A percentile compares a stretch with the other conserved stretches of the same genome.
These are phyloP conservation scores for Drosophila melanogaster DNA, from an alignment of 1,140 invertebrate genomes.

Conservation along the genomic window DNA sequence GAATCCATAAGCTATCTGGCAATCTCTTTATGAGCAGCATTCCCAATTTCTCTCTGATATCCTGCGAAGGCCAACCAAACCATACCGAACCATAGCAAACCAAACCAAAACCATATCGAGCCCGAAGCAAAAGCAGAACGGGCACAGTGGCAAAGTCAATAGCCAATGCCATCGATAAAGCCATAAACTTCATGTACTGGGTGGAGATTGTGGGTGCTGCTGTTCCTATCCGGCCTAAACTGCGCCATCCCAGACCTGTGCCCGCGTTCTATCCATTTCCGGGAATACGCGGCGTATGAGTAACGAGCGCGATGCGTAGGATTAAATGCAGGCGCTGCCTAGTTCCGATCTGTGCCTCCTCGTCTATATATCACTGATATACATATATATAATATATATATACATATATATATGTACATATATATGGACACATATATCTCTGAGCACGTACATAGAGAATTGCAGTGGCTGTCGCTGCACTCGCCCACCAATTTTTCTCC, in stretches of 20 bases:
- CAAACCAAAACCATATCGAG: conserved; percentile 32
- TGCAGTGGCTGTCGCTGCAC: conserved; percentile 31
- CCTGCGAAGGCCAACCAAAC: conserved; percentile 19
- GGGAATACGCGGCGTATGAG: conserved; percentile 61
- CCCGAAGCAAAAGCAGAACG: conserved; percentile 34
- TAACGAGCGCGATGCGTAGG: conserved; percentile 67
- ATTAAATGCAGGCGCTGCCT: conserved; percentile 66
- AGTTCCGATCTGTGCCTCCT: conserved; percentile 43
- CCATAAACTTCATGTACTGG: conserved; percentile 58
- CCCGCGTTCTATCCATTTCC: not conserved
- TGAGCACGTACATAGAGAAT: conserved; percentile 11
- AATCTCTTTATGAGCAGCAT: conserved; percentile 56
- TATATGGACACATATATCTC: conserved; percentile 22
- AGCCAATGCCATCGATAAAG: conserved; percentile 79
- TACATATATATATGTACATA: conserved; percentile 10
- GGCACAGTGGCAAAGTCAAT: conserved; percentile 79
- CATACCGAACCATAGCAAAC: conserved; percentile 7
- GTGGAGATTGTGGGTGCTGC: conserved; percentile 28
- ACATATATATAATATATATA: too few species aligned
- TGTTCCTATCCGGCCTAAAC: conserved; percentile 57
- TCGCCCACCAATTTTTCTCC: conserved; percentile 62
- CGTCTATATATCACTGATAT: conserved; percentile 14
- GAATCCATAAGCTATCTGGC: conserved; percentile 71
- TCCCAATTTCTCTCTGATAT: conserved; percentile 22
- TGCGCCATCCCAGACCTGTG: conserved; percentile 4